Evolutionary conservation across 2,888 invertebrate genomes (phyloP).

Genomic region (Mesorhabditis spiculigera): DNA sequence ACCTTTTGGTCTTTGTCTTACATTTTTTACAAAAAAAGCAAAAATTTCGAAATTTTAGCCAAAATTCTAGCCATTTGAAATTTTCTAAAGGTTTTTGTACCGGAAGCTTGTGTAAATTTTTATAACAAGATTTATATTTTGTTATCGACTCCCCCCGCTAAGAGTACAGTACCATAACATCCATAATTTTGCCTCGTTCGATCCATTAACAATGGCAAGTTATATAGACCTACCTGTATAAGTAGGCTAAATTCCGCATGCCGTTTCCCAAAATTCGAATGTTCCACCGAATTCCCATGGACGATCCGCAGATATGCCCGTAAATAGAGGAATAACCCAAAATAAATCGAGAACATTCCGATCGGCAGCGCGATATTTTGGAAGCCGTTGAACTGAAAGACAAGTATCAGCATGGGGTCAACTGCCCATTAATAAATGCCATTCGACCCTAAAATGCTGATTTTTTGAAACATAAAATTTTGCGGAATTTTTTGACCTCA

Average conservation of each 20-base stretch:
- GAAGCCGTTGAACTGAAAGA: background rate
- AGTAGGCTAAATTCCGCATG: background rate
- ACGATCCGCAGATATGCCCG: background rate
- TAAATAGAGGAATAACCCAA: background rate
- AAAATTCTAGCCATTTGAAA: too few relatives aligned
- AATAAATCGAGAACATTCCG: background rate
- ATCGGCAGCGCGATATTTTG: background rate
- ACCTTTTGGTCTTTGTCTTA: too few relatives aligned
- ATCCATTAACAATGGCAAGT: background rate
- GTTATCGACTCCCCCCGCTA: background rate
- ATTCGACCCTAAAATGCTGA: too few relatives aligned
- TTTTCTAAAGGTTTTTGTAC: background rate
- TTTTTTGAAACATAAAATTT: too few relatives aligned
- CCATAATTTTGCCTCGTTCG: background rate
- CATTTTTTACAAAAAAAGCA: too few relatives aligned
- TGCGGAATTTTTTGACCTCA: too few relatives aligned
- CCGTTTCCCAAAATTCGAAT: background rate
- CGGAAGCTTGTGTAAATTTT: background rate
- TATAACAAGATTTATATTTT: background rate
- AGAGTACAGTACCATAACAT: background rate
- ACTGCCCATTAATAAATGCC: too few relatives aligned
- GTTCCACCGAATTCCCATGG: background rate
- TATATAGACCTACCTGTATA: background rate
- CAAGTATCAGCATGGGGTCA: too few relatives aligned
- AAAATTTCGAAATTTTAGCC: too few relatives aligned